Evolutionary conservation across 2,888 invertebrate genomes (phyloP).

Genomic region (Rambutsinella grinnellia): DNA sequence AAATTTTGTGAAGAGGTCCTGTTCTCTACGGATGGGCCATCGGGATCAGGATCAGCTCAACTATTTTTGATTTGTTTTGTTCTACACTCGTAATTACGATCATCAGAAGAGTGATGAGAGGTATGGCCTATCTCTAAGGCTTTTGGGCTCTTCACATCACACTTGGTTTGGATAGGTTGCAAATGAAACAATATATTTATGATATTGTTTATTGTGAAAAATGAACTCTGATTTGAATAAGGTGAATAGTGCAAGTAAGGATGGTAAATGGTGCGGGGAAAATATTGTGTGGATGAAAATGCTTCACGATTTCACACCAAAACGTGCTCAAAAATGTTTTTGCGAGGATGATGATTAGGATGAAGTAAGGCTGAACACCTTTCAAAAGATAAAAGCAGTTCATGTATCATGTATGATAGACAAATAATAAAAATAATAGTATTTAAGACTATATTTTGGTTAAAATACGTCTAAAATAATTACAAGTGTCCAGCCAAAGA

Average conservation of each 20-base stretch:
- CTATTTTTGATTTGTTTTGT: not conserved
- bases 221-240: too few species aligned
- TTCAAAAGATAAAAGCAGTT: too few species aligned
- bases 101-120: not conserved
- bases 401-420: too few species aligned
- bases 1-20: constrained; percentile 41
- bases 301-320: constrained; percentile 51
- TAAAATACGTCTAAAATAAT: too few species aligned
- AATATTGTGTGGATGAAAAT: not conserved
- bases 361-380: too few species aligned
- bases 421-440: too few species aligned
- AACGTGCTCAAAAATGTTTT: constrained; percentile 36
- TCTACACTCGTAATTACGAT: not conserved
- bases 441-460: too few species aligned
- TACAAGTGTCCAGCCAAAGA: too few species aligned
- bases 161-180: not conserved
- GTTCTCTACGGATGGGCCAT: not conserved
- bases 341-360: constrained; percentile 20
- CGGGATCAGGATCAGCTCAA: not conserved
- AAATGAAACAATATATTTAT: not conserved
- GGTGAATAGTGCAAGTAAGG: too few species aligned
- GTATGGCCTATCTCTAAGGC: not conserved
- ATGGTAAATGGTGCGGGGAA: too few species aligned
- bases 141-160: not conserved
- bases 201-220: too few species aligned